These are phyloP conservation scores for Oncorhynchus keta DNA, from an alignment of 2,113 vertebrate genomes.

Conservation along the genomic window DNA sequence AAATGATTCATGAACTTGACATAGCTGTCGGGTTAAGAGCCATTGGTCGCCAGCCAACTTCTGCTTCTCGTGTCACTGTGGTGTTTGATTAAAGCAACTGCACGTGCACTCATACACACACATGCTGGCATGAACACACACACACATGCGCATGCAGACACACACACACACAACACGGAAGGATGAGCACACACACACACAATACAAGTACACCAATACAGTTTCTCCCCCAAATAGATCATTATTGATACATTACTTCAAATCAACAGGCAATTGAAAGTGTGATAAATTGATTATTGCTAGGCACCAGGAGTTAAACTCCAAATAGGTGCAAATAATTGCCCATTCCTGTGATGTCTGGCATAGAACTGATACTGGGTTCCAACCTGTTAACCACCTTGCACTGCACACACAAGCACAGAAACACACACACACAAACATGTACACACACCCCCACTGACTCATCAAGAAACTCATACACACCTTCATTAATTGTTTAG, in stretches of 20 bases:
- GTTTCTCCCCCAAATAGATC: slow-evolving; percentile 18
- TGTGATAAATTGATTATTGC: slow-evolving; percentile 34
- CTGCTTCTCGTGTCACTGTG: slow-evolving; percentile 28
- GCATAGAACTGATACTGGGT: slow-evolving; percentile 7
- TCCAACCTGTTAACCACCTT: slow-evolving; percentile 30
- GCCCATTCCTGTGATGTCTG: slow-evolving; percentile 5
- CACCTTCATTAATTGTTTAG: slow-evolving; percentile 23
- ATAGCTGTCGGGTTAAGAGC: slow-evolving; percentile 54
- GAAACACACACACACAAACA: neutral
- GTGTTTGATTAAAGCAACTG: slow-evolving; percentile 43
- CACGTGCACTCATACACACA: slow-evolving; percentile 8
- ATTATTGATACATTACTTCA: slow-evolving; percentile 49
- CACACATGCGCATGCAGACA: neutral
- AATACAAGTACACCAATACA: slow-evolving; percentile 5
- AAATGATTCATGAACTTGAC: slow-evolving; percentile 55
- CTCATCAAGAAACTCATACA: slow-evolving; percentile 2
- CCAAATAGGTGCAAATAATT: slow-evolving; percentile 34
- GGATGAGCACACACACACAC: neutral
- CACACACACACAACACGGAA: neutral
- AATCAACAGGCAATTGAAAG: slow-evolving; percentile 42
- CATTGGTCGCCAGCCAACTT: slow-evolving; percentile 48
- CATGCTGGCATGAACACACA: slow-evolving; percentile 8
- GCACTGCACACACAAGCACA: slow-evolving; percentile 24
- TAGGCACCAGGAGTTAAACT: slow-evolving; percentile 29
- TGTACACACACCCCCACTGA: neutral